Percentiles rank a stretch among this genome's conserved stretches.
Evolutionary conservation across 2,797 vertebrate species (phyloP).

Genomic region (Phataginus tricuspis): DNA sequence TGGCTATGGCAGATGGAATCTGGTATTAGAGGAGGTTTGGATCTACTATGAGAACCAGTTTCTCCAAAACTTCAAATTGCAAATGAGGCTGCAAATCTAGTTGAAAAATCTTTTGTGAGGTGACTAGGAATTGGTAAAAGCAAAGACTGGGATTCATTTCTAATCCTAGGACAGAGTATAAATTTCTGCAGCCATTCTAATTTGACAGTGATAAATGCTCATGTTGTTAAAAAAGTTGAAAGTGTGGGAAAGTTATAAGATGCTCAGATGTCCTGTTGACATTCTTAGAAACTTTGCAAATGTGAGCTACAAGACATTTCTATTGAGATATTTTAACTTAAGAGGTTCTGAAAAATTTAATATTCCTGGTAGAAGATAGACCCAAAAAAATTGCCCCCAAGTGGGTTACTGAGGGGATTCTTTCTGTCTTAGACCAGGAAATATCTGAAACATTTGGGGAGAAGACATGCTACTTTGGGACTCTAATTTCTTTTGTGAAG

Average conservation of each 20-base stretch:
- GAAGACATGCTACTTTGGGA: neutral
- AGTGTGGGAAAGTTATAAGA: neutral
- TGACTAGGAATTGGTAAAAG: neutral
- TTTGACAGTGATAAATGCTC: neutral
- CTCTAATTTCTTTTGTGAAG: conserved; percentile 25
- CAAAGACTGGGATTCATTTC: neutral
- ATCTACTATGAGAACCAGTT: neutral
- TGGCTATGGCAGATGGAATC: neutral
- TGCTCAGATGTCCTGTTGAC: neutral
- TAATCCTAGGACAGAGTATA: neutral
- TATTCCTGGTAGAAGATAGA: neutral
- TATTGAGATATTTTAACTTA: neutral
- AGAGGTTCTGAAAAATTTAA: neutral
- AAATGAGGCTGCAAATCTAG: neutral
- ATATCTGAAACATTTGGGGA: neutral
- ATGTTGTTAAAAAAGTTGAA: neutral
- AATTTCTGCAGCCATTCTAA: neutral
- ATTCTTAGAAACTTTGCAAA: neutral
- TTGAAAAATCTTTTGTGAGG: conserved; percentile 28
- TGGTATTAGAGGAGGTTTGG: neutral
- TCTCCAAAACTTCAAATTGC: neutral
- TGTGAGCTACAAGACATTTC: neutral
- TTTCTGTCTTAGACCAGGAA: neutral
- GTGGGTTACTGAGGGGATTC: neutral
- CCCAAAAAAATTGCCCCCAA: neutral